These are phyloP conservation scores for Chitala chitala DNA, from an alignment of 2,113 vertebrate species.

Conservation along the genomic window DNA sequence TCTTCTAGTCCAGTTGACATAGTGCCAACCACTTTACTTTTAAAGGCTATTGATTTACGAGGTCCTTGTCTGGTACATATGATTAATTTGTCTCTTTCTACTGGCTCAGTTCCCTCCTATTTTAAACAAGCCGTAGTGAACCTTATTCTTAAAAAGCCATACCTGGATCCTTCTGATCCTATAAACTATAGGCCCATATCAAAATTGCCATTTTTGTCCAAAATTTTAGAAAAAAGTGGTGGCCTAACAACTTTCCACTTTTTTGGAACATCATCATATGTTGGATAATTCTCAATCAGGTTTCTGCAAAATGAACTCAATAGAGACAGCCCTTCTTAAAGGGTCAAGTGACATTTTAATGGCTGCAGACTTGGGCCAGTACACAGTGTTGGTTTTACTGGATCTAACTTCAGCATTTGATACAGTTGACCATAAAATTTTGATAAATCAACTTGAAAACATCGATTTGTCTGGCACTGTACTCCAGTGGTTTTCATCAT, in stretches of 20 bases:
- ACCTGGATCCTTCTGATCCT: no score
- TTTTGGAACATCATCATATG: not conserved
- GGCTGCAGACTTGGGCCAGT: not conserved
- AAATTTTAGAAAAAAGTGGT: not conserved
- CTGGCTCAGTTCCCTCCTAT: no score
- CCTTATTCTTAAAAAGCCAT: no score
- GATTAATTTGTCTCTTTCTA: no score
- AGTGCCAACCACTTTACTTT: no score
- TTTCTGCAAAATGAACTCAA: not conserved
- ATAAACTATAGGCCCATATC: no score
- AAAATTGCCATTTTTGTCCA: no score
- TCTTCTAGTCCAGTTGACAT: no score
- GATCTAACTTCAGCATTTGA: not conserved
- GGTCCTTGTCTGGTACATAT: no score
- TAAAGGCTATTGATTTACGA: no score
- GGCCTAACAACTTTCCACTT: not conserved
- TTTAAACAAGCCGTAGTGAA: no score
- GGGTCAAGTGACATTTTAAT: not conserved
- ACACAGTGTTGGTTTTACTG: not conserved
- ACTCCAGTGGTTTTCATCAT: not conserved
- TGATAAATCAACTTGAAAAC: not conserved
- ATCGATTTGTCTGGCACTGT: not conserved
- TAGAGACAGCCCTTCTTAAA: not conserved
- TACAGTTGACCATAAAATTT: not conserved
- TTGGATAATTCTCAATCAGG: not conserved